Percentiles rank a stretch among this genome's conserved stretches.
phyloP scores from a whole-genome alignment of 2,113 vertebrate species.

The Neogale vison region DNA sequence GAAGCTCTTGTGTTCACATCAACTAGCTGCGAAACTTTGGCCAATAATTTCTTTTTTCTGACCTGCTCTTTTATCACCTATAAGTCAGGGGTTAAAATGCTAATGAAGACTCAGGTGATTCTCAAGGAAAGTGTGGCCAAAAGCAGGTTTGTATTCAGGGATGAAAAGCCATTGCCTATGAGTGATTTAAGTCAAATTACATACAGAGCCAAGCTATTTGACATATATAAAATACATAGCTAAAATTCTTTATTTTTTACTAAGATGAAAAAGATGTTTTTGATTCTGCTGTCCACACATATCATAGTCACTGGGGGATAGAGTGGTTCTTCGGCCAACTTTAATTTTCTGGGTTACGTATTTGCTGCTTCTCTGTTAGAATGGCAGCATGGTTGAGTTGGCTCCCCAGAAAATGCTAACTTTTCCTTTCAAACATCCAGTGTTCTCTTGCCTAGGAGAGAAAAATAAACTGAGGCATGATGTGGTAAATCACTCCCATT shows the following conservation, averaged over 20 bases:
- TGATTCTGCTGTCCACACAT: neutral
- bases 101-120: neutral
- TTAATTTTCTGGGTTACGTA: neutral
- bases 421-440: neutral
- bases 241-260: constrained; percentile 33
- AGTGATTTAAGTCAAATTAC: constrained; percentile 36
- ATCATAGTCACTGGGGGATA: neutral
- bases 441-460: neutral
- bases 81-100: constrained; percentile 7
- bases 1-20: neutral
- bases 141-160: constrained; percentile 29
- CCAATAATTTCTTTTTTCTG: constrained; percentile 28
- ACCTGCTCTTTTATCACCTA: neutral
- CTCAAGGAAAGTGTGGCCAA: constrained; percentile 10
- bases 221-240: neutral
- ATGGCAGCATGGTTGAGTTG: neutral
- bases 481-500: neutral
- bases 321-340: neutral
- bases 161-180: neutral
- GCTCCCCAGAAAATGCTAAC: neutral
- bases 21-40: neutral
- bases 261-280: neutral
- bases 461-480: neutral
- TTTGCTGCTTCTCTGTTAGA: neutral
- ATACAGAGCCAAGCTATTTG: constrained; percentile 33